Base-by-base conservation (phyloP, 2,797 vertebrate genomes). In the Labroides dimidiatus region DNA sequence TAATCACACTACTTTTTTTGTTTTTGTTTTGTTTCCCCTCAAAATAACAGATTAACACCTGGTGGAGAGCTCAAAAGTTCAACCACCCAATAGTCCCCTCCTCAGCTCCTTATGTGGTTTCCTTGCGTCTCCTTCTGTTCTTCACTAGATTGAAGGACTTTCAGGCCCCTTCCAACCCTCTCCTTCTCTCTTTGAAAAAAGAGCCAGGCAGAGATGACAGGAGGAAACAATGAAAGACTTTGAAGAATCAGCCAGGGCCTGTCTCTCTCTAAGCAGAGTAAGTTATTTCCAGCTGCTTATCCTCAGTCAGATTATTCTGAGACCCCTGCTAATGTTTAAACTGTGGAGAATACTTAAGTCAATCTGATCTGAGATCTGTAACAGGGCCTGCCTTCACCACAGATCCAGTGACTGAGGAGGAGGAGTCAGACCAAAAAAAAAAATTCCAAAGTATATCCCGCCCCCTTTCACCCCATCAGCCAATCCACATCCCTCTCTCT, bases 401-500 rank as follows among this genome's bases (percentile, higher is more conserved):
- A 70, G 73, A 68, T 61, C 57, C 43, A 45, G 43, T 45, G 42
- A 84, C 49, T 65, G 69, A 84, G 72, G 75, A 14, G 60, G 78
- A 65, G 81, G 86, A 76, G 84, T 42, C 41, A 12, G 27, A n/a
- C 21, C 43, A 12, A 66, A 48, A 78, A 72, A n/a, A n/a, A 47
- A 78, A 72, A 87, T 70, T 78, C 76, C 80, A 49, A 33, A 0
- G 17, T 21, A 62, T 17, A 56, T 72, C 80, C 91, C 91, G 45
- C 89, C 91, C 84, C 61, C 44, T 50, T 16, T 69, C 6, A 15
- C 70, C 13, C 72, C 69, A 87, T 80, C 87, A 87, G 84, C 95
- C 94, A 93, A 94, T 95, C 91, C 61, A 33, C 48, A 6, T 9
- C 30, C 64, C 62, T 79, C 90, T 85, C 83, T 81, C 57, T 67